Evolutionary conservation across 2,888 invertebrate species (phyloP).

Genomic region (Lomographa bimaculata): DNA sequence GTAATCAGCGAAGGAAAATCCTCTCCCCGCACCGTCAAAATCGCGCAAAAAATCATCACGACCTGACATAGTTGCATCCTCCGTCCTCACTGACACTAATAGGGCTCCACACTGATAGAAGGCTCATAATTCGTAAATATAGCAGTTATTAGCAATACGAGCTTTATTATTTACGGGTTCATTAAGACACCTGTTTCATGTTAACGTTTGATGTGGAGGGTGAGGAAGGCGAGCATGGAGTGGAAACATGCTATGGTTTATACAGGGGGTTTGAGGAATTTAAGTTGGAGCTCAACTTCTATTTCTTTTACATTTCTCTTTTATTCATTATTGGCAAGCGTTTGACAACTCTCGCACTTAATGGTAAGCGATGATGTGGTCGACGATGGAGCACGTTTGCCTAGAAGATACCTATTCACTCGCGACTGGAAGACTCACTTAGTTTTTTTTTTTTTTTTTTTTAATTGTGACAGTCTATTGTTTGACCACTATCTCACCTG

Average conservation of each 20-base stretch:
- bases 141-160: conserved; percentile 26
- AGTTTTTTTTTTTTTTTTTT: too few relatives aligned
- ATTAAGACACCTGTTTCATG: conserved; percentile 58
- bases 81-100: conserved; percentile 36
- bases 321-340: not conserved
- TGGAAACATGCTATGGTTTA: conserved; percentile 3
- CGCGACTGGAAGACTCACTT: too few relatives aligned
- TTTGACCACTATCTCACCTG: too few relatives aligned
- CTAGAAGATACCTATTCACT: too few relatives aligned
- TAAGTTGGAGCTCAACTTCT: too few relatives aligned
- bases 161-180: conserved; percentile 50
- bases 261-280: conserved; percentile 21
- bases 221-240: conserved; percentile 32
- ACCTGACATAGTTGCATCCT: conserved; percentile 60
- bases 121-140: conserved; percentile 61
- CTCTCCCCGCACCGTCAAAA: conserved; percentile 61
- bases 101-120: conserved; percentile 34
- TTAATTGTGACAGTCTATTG: too few relatives aligned
- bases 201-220: conserved; percentile 57
- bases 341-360: not conserved
- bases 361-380: too few relatives aligned
- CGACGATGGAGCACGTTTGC: too few relatives aligned
- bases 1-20: conserved; percentile 89
- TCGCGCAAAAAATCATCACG: conserved; percentile 39
- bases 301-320: too few relatives aligned